These are phyloP conservation scores for Chaetogeoica ovagalla DNA, from an alignment of 2,888 invertebrate genomes.

Conservation along the genomic window DNA sequence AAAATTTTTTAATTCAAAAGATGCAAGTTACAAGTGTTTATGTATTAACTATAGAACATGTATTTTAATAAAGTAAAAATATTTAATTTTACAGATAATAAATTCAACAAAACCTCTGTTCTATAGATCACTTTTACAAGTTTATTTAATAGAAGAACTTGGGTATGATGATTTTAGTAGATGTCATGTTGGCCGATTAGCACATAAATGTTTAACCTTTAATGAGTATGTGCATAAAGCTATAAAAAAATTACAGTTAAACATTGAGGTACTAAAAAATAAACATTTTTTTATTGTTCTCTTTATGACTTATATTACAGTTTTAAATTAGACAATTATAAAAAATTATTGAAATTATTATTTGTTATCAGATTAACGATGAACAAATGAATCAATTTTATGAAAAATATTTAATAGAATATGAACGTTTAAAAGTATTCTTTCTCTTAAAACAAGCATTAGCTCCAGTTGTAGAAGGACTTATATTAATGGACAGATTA, in stretches of 20 bases:
- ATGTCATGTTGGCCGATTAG: slow-evolving; percentile 68
- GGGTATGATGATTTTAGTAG: slow-evolving; percentile 60
- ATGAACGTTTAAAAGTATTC: slow-evolving; percentile 71
- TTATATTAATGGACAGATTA: slow-evolving; percentile 80
- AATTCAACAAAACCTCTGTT: slow-evolving; percentile 67
- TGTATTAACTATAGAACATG: not conserved
- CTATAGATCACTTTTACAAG: slow-evolving; percentile 77
- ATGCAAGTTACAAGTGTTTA: slow-evolving; percentile 58
- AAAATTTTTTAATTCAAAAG: slow-evolving; percentile 65
- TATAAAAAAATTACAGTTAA: slow-evolving; percentile 66
- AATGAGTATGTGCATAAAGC: slow-evolving; percentile 72
- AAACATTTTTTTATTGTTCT: not conserved
- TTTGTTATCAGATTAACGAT: slow-evolving; percentile 65
- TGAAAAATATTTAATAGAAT: slow-evolving; percentile 60
- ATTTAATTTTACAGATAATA: slow-evolving; percentile 42
- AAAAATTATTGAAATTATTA: not conserved
- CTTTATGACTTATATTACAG: not conserved
- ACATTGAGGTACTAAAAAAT: slow-evolving; percentile 59
- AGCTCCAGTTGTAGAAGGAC: slow-evolving; percentile 78
- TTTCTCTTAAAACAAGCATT: slow-evolving; percentile 76
- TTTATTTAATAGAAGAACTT: slow-evolving; percentile 62
- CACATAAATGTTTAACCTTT: slow-evolving; percentile 69
- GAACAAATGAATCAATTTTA: slow-evolving; percentile 61
- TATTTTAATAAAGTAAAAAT: not conserved
- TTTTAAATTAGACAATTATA: too few relatives aligned